Percentiles rank a stretch among this genome's conserved stretches.
Evolutionary conservation across 2,113 vertebrate genomes (phyloP).

Genomic region (Grus americana): DNA sequence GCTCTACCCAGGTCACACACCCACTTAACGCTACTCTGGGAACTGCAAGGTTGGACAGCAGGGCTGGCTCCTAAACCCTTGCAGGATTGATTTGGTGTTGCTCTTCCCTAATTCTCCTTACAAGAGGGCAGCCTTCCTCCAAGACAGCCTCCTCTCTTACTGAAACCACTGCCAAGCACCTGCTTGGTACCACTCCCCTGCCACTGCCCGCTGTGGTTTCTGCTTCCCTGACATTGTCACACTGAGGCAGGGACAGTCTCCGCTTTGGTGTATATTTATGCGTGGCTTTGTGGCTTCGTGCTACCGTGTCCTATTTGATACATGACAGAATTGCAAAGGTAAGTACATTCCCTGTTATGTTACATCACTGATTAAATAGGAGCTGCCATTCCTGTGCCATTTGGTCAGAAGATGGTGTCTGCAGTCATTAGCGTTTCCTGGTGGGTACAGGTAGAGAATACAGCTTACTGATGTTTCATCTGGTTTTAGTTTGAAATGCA

Average conservation of each 20-base stretch:
- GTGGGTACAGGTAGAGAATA: neutral
- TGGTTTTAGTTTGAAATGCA: neutral
- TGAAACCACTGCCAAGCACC: neutral
- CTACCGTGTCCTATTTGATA: neutral
- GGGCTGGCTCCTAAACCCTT: neutral
- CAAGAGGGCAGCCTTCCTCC: neutral
- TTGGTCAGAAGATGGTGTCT: neutral
- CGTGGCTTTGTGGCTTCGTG: neutral
- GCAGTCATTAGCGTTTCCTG: neutral
- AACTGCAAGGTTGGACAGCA: neutral
- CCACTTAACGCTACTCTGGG: neutral
- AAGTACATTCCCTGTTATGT: neutral
- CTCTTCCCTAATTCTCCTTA: neutral
- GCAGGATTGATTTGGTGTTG: neutral
- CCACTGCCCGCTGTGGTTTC: neutral
- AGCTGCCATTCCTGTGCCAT: neutral
- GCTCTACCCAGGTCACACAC: neutral
- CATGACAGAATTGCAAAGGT: neutral
- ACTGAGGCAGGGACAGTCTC: neutral
- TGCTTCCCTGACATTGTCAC: neutral
- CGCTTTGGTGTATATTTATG: neutral
- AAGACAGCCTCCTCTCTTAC: neutral
- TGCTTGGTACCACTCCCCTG: neutral
- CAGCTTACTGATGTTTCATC: neutral
- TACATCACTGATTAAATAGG: neutral